Conservation (phyloP, 2,113 vertebrate genomes). For the Chionomys nivalis region DNA sequence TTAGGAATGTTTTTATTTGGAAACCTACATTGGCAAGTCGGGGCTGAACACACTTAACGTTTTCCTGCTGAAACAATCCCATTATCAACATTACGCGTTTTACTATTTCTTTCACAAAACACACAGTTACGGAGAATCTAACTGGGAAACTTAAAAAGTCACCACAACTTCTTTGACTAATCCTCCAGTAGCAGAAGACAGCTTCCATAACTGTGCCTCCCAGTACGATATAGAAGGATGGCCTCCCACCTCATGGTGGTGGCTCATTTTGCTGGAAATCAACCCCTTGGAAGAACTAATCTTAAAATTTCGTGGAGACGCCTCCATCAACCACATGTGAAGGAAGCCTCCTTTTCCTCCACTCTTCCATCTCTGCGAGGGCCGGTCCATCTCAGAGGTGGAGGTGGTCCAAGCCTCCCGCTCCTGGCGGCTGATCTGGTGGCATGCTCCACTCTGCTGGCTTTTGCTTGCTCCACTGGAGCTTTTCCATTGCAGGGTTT, state of each 20-base stretch:
- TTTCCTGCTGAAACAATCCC: slow-evolving; percentile 87
- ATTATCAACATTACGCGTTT: slow-evolving; percentile 88
- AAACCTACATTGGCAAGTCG: slow-evolving; percentile 89
- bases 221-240: slow-evolving; percentile 90
- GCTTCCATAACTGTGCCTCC: slow-evolving; percentile 93
- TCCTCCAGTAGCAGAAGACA: slow-evolving; percentile 82
- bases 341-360: slow-evolving; percentile 88
- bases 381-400: slow-evolving; percentile 91
- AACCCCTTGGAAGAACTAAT: slow-evolving; percentile 91
- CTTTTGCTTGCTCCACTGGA: slow-evolving; percentile 16
- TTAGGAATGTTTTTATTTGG: slow-evolving; percentile 88
- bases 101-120: slow-evolving; percentile 86
- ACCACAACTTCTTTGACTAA: slow-evolving; percentile 87
- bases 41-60: slow-evolving; percentile 89
- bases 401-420: slow-evolving; percentile 91
- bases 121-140: slow-evolving; percentile 87
- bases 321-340: slow-evolving; percentile 84
- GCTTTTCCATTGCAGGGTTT: too few relatives aligned
- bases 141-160: slow-evolving; percentile 87
- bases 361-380: slow-evolving; percentile 81
- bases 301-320: slow-evolving; percentile 75
- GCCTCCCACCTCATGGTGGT: slow-evolving; percentile 92
- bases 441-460: slow-evolving; percentile 97
- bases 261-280: slow-evolving; percentile 95
- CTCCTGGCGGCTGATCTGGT: slow-evolving; percentile 96